A percentile compares a stretch with the other conserved stretches of the same genome.
Conservation (phyloP, 2,797 vertebrate genomes). For the Columba guinea region DNA sequence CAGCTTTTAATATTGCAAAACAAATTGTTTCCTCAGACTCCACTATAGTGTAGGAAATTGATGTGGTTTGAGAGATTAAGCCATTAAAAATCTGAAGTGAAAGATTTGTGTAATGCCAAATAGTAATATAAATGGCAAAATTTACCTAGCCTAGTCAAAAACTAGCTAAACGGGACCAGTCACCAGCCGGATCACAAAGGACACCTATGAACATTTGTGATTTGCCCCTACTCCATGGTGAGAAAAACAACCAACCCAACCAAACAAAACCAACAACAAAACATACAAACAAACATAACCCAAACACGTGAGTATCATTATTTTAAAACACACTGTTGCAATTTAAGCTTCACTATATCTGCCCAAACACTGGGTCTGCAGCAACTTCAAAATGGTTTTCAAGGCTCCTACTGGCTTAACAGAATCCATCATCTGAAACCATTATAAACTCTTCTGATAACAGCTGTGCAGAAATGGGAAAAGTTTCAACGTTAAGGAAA, state of each 20-base stretch:
- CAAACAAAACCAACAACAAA: neutral
- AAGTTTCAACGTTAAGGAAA: neutral
- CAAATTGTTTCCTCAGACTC: neutral
- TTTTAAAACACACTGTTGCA: neutral
- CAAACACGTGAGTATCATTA: neutral
- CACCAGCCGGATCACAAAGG: neutral
- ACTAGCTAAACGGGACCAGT: neutral
- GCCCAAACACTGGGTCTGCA: neutral
- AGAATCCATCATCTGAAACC: neutral
- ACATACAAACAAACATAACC: no score
- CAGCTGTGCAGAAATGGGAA: neutral
- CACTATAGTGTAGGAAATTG: neutral
- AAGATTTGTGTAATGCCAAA: neutral
- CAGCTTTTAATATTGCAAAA: neutral
- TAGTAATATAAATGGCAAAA: neutral
- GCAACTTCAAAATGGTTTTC: neutral
- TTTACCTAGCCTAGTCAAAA: neutral
- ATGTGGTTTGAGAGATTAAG: neutral
- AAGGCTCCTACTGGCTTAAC: neutral
- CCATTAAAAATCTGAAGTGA: neutral
- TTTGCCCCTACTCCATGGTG: neutral
- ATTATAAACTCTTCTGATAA: neutral
- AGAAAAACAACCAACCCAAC: neutral
- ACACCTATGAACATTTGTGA: fast-evolving
- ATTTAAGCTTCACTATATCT: neutral